Conservation (phyloP, 2,888 invertebrate genomes). For the Altica lythri region DNA sequence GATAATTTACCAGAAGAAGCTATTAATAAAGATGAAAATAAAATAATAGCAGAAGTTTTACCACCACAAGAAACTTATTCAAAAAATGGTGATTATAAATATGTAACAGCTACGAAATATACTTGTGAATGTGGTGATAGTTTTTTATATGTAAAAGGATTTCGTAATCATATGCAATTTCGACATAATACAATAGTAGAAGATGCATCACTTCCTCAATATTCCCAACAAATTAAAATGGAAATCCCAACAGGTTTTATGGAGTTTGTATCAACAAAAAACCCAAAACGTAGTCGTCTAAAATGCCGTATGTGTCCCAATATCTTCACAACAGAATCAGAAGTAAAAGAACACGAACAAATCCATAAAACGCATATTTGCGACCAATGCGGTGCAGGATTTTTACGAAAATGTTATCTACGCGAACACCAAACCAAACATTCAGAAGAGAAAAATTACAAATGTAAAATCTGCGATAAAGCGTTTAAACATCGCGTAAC, state of each 20-base stretch:
- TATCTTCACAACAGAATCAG: conserved; percentile 23
- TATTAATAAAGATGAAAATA: background rate
- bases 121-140: conserved; percentile 30
- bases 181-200: conserved; percentile 23
- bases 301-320: conserved; percentile 26
- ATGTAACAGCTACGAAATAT: conserved; percentile 22
- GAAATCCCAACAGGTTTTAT: conserved; percentile 26
- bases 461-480: conserved; percentile 44
- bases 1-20: background rate
- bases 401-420: conserved; percentile 37
- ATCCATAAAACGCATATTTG: conserved; percentile 38
- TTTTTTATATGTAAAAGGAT: conserved; percentile 27
- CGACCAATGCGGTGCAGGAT: conserved; percentile 37
- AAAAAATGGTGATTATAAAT: conserved; percentile 24
- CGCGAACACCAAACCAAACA: conserved; percentile 41
- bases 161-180: conserved; percentile 26
- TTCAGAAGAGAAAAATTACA: conserved; percentile 38
- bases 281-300: conserved; percentile 15
- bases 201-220: conserved; percentile 18
- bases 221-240: conserved; percentile 19
- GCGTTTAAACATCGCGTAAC: conserved; percentile 44
- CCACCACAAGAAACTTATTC: conserved; percentile 4
- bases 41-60: conserved; percentile 5
- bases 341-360: conserved; percentile 30
- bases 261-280: conserved; percentile 26